phyloP scores from a whole-genome alignment of 2,113 vertebrate genomes.

The Neotoma lepida region DNA sequence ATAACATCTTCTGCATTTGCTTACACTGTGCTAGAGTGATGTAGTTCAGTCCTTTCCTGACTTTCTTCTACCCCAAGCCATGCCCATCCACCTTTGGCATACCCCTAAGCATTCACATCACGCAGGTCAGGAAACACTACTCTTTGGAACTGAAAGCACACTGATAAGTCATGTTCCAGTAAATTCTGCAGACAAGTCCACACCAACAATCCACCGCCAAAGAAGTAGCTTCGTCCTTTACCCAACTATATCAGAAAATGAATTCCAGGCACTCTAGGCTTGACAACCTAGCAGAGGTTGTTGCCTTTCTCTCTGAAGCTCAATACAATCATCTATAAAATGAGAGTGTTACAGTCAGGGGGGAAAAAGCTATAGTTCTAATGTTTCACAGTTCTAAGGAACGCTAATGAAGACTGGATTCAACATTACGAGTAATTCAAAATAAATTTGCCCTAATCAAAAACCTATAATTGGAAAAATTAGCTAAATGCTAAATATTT shows the following conservation, averaged over 20 bases:
- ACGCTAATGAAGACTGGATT: slow-evolving; percentile 55
- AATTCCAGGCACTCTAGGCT: background rate
- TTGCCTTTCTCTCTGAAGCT: background rate
- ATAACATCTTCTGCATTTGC: slow-evolving; percentile 14
- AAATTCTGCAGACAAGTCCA: background rate
- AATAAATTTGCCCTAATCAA: slow-evolving; percentile 64
- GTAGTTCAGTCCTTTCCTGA: slow-evolving; percentile 46
- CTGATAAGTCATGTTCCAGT: background rate
- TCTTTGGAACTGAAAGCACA: background rate
- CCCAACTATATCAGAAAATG: background rate
- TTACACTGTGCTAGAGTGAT: slow-evolving; percentile 1
- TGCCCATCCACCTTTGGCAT: background rate
- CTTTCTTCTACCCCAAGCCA: background rate
- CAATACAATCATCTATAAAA: slow-evolving; percentile 30
- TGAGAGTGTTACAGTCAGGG: background rate
- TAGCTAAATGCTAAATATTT: slow-evolving; percentile 61
- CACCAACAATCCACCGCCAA: background rate
- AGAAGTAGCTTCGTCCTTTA: background rate
- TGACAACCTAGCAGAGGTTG: background rate
- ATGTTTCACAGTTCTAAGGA: slow-evolving; percentile 2
- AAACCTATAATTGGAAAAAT: slow-evolving; percentile 66
- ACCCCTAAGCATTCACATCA: background rate
- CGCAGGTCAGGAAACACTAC: background rate
- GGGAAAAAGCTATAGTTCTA: background rate
- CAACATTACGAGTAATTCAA: slow-evolving; percentile 58